phyloP scores from a whole-genome alignment of 2,888 invertebrate genomes.

The Phyllotreta cruciferae region DNA sequence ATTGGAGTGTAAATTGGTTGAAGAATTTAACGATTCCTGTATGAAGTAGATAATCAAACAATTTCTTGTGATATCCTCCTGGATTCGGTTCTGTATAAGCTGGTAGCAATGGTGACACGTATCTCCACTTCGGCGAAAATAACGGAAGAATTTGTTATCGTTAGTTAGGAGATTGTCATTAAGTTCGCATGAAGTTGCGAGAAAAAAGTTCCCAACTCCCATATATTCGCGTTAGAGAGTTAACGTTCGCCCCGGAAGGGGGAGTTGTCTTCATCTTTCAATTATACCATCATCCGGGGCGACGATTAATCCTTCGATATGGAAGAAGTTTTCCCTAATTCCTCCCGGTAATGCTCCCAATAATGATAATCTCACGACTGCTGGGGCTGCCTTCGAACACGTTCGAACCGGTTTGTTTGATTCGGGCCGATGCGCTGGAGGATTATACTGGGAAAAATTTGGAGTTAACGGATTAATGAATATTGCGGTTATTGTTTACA shows the following conservation, averaged over 20 bases:
- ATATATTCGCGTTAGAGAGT: slow-evolving; percentile 32
- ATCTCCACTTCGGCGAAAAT: slow-evolving; percentile 50
- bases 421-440: no score
- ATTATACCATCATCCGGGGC: no score
- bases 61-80: not conserved
- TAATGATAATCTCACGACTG: slow-evolving; percentile 38
- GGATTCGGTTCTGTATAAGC: slow-evolving; percentile 6
- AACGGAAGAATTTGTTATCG: slow-evolving; percentile 49
- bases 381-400: slow-evolving; percentile 33
- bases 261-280: no score
- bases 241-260: not conserved
- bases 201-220: slow-evolving; percentile 26
- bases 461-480: no score
- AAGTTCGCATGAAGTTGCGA: slow-evolving; percentile 33
- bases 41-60: no score
- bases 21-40: no score
- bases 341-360: slow-evolving; percentile 36
- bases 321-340: slow-evolving; percentile 28
- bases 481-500: no score
- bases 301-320: not conserved
- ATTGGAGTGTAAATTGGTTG: no score
- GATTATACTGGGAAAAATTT: no score
- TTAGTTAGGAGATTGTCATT: slow-evolving; percentile 43
- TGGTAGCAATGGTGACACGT: slow-evolving; percentile 49
- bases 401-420: no score